Evolutionary conservation across 2,113 vertebrate genomes (phyloP).

Genomic region (Pica pica): DNA sequence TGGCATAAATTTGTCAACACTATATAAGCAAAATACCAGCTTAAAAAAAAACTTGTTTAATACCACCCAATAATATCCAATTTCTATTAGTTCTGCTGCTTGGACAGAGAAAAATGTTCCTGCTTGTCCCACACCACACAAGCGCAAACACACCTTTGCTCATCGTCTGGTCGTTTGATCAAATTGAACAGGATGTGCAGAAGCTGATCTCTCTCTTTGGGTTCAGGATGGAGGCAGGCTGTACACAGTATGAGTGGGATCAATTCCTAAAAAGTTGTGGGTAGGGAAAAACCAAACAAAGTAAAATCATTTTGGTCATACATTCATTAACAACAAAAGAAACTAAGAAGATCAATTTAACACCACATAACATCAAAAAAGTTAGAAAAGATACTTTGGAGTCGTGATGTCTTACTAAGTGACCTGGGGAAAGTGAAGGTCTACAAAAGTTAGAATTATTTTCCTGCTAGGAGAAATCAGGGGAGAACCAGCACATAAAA

Average conservation of each 20-base stretch:
- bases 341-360: background rate
- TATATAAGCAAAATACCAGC: background rate
- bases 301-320: conserved; percentile 31
- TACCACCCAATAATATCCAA: background rate
- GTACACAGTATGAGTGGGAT: conserved; percentile 96
- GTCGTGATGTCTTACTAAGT: background rate
- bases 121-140: background rate
- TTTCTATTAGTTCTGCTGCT: background rate
- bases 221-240: conserved; percentile 94
- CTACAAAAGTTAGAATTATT: background rate
- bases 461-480: background rate
- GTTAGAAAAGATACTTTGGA: background rate
- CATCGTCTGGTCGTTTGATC: conserved; percentile 98
- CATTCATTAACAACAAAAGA: conserved; percentile 1
- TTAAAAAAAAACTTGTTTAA: background rate
- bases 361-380: background rate
- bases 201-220: conserved; percentile 97
- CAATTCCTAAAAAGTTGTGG: conserved; percentile 79
- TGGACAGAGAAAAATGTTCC: background rate
- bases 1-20: background rate
- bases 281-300: conserved; percentile 54
- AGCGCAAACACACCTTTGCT: conserved; percentile 83
- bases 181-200: conserved; percentile 98
- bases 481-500: background rate
- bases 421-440: background rate